A percentile compares a stretch with the other conserved stretches of the same genome.
These are phyloP conservation scores for Ctenopoma multispine DNA, from an alignment of 2,797 vertebrate genomes.

Conservation along the genomic window DNA sequence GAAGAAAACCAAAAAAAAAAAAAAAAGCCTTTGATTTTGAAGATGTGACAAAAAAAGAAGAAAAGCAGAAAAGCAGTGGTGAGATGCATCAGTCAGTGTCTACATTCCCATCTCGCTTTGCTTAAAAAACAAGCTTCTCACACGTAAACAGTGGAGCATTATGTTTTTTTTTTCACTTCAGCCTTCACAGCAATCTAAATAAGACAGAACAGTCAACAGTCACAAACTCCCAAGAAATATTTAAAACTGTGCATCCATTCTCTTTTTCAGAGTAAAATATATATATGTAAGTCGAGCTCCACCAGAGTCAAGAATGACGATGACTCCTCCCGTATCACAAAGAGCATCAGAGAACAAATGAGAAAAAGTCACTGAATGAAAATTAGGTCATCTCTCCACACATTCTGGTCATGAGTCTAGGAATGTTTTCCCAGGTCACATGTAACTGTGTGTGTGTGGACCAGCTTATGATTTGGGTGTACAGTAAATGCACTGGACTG, in stretches of 20 bases:
- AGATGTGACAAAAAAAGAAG: slow-evolving; percentile 6
- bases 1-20: slow-evolving; percentile 45
- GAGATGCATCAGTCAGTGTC: slow-evolving; percentile 26
- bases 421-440: slow-evolving; percentile 75
- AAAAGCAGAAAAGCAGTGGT: not conserved
- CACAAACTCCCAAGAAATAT: slow-evolving; percentile 22
- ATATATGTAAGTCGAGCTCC: slow-evolving; percentile 7
- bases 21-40: not conserved
- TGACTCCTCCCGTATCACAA: not conserved
- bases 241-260: slow-evolving; percentile 17
- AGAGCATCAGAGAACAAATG: slow-evolving; percentile 32
- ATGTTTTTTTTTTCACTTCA: slow-evolving; percentile 23
- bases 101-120: slow-evolving; percentile 24
- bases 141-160: slow-evolving; percentile 16
- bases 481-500: slow-evolving; percentile 29
- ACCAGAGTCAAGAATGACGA: slow-evolving; percentile 9
- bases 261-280: slow-evolving; percentile 23
- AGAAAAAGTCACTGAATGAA: slow-evolving; percentile 37
- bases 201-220: slow-evolving; percentile 35
- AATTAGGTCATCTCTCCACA: slow-evolving; percentile 72
- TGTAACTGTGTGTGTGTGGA: slow-evolving; percentile 51
- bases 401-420: slow-evolving; percentile 69
- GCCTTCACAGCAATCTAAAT: slow-evolving; percentile 31
- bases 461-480: slow-evolving; percentile 39
- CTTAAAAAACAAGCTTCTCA: slow-evolving; percentile 3